Base-by-base conservation (phyloP, 2,888 invertebrate species). In the Siphlonurus alternatus region DNA sequence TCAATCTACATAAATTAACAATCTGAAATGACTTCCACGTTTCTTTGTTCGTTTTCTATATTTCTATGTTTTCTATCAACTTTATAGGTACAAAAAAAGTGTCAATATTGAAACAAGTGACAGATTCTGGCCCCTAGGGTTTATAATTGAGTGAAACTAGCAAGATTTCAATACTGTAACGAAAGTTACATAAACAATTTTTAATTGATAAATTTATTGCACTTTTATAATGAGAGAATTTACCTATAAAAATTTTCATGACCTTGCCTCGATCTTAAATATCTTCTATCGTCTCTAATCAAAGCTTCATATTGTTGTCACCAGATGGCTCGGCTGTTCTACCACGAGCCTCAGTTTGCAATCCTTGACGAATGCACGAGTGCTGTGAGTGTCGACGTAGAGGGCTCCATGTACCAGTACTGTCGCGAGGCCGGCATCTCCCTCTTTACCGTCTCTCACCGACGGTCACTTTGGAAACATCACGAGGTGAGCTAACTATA, bases 331-430 rank as follows among this genome's bases (percentile, higher is more conserved):
- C 83, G 97, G 19, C 79, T 98, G 67, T 96, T 98, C 78, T 98
- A 98, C 78, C 96, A 98, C 76, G 86, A 86, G 73, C 99, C 99
- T 0, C 96, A 97, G 78, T 99, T 98, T 79, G 99, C 99, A 15
- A 98, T 99, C 71, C 79, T 99, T 70, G 99, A 99, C 73, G 99
- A 99, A 76, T 99, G 99, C 74, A 99, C 99, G 1, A 95, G 94
- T 74, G 98, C 98, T 0, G 98, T 99, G 0, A 96, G 95, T 61
- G 93, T 98, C 0, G 99, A 99, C 75, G 98, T 99, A 0, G 99
- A 99, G 75, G 96, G 95, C 25, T 87, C 86, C 69, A 97, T 99
- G 91, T 99, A 99, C 74, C 87, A 88, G 70, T 93, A 96, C 76
- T 95, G 96, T 73, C 81, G 89, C 71, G 85, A 91, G 78, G 86